Base-by-base conservation (phyloP, 23 tunicate species). In the Ciona savignyi region DNA sequence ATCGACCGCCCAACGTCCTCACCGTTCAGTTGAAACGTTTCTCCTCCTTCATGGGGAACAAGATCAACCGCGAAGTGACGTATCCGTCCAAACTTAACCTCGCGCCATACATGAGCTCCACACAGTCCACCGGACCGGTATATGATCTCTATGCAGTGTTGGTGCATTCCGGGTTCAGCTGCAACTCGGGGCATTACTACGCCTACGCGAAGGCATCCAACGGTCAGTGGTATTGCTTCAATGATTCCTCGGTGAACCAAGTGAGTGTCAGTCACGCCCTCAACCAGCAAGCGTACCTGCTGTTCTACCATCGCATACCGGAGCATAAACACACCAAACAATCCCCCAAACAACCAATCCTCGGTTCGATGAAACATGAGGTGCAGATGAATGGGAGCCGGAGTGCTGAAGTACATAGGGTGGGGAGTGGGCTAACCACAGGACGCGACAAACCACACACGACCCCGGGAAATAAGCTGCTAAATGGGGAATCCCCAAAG, bases 121-220 rank as follows among this genome's bases (percentile, higher is more conserved):
- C 78, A 2, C 95, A 34, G 11, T 70, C 65, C 33, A 80, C 62
- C 25, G 31, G 32, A 2, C 78, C 63, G 49, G 76, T 81, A 81
- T 94, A 94, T 79, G 90, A 94, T 31, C 84, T 94, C 68, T 94
- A 94, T 79, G 99, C 95, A 21, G 94, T 94, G 33, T 67, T 94
- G 67, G 99, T 94, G 22, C 99, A 94, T 78, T 86, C 95, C 1
- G 99, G 99, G 0, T 87, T 61, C 65, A 82, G 91, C 35, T 80
- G 94, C 48, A 80, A 88, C 33, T 83, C 90, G 0, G 99, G 99
- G 24, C 99, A 94, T 75, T 94, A 94, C 51, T 94, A 94, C 78
- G 84, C 89, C 11, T 88, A 87, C 63, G 94, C 89, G 0, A 94
- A 83, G 75, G 94, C 84, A 23, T 75, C 99, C 4, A 87, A 87